Evolutionary conservation across 2,113 vertebrate species (phyloP).

Genomic region (Bambusicola thoracicus): DNA sequence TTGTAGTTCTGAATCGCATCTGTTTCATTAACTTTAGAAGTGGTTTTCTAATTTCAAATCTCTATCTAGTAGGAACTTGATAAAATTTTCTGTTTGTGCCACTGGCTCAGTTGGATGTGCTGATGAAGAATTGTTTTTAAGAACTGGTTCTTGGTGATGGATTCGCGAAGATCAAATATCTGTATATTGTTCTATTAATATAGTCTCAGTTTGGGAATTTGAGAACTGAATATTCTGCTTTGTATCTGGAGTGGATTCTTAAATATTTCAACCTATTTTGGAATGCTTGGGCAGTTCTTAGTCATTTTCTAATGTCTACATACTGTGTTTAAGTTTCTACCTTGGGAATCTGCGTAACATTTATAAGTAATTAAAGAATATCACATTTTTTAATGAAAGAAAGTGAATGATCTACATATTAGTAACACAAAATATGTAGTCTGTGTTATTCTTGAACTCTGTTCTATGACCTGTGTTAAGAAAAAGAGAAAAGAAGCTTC

Average conservation of each 20-base stretch:
- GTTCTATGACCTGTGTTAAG: not conserved
- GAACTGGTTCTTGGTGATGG: not conserved
- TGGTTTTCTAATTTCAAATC: conserved; percentile 42
- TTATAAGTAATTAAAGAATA: not conserved
- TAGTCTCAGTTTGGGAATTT: not conserved
- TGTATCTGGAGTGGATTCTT: not conserved
- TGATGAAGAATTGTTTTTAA: not conserved
- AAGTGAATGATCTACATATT: not conserved
- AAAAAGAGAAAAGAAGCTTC: not conserved
- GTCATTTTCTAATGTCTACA: accelerated
- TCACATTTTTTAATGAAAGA: not conserved
- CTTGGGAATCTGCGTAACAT: not conserved
- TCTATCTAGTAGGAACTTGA: not conserved
- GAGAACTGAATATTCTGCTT: not conserved
- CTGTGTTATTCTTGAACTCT: not conserved
- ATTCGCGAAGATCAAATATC: not conserved
- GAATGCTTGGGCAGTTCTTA: not conserved
- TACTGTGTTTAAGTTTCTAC: not conserved
- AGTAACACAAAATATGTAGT: not conserved
- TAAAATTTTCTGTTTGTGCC: not conserved
- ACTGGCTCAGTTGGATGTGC: not conserved
- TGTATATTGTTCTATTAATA: not conserved
- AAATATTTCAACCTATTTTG: not conserved
- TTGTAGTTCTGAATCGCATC: not conserved
- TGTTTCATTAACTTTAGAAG: conserved; percentile 43